phyloP scores from a whole-genome alignment of 2,113 vertebrate species.

The Heterotis niloticus region DNA sequence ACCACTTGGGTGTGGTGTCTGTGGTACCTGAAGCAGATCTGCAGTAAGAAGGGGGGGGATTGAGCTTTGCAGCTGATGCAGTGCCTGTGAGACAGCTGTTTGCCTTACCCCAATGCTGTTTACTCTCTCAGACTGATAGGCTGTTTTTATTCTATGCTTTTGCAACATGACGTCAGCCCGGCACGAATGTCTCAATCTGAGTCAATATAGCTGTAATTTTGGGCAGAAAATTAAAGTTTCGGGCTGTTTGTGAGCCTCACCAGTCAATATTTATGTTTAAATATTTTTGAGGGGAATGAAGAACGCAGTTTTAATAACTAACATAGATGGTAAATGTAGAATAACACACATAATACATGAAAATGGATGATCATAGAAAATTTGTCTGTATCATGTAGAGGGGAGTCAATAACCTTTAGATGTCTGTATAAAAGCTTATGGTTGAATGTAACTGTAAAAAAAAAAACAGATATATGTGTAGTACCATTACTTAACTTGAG shows the following conservation, averaged over 20 bases:
- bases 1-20: neutral
- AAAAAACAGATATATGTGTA: too few relatives aligned
- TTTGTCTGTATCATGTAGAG: too few relatives aligned
- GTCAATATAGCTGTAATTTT: neutral
- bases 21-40: neutral
- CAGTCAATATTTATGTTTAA: neutral
- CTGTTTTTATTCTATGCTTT: slow-evolving; percentile 20
- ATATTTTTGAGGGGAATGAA: neutral
- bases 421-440: too few relatives aligned
- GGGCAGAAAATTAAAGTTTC: neutral
- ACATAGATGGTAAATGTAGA: too few relatives aligned
- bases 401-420: too few relatives aligned
- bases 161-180: slow-evolving; percentile 2
- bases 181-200: neutral
- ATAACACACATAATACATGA: neutral
- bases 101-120: neutral
- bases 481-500: too few relatives aligned
- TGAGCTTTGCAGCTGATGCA: neutral
- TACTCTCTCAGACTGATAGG: neutral
- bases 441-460: too few relatives aligned
- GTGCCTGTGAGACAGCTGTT: neutral
- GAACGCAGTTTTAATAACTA: neutral
- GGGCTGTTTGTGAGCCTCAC: neutral
- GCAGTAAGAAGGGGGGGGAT: neutral
- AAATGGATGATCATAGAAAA: neutral